A percentile compares a stretch with the other conserved stretches of the same genome.
phyloP scores from a whole-genome alignment of 2,797 vertebrate genomes.

The Peromyscus nudipes region DNA sequence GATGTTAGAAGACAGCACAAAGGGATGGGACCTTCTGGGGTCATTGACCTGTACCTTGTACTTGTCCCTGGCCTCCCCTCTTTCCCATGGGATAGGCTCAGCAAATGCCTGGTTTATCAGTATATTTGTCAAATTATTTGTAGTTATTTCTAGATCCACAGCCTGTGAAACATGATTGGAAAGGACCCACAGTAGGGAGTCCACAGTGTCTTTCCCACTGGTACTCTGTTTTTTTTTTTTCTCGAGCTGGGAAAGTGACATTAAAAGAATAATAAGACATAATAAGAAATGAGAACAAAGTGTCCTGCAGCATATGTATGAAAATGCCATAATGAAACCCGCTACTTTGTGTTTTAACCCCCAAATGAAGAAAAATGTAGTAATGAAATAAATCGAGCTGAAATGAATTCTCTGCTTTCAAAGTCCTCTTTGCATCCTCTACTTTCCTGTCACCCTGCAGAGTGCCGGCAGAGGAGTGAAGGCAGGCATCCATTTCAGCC shows the following conservation, averaged over 20 bases:
- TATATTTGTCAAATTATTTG: not conserved
- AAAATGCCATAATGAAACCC: not conserved
- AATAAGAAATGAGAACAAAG: not conserved
- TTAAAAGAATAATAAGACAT: not conserved
- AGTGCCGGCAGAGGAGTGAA: not conserved
- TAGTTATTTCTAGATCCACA: conserved; percentile 31
- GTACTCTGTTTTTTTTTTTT: not conserved
- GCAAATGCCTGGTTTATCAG: not conserved
- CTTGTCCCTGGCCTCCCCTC: not conserved
- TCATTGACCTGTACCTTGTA: not conserved
- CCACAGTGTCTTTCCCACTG: not conserved
- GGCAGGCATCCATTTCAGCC: not conserved
- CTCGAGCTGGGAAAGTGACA: not conserved
- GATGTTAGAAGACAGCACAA: not conserved
- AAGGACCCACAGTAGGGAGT: not conserved
- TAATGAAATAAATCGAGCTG: not conserved
- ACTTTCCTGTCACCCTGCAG: not conserved
- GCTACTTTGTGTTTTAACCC: not conserved
- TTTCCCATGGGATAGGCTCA: not conserved
- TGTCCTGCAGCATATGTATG: not conserved
- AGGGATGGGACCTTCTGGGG: not conserved
- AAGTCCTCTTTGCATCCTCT: not conserved
- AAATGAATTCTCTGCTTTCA: not conserved
- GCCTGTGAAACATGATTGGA: not conserved
- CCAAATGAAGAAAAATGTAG: not conserved